Base-by-base conservation (phyloP, 2,113 vertebrate genomes). In the Taurulus bubalis region DNA sequence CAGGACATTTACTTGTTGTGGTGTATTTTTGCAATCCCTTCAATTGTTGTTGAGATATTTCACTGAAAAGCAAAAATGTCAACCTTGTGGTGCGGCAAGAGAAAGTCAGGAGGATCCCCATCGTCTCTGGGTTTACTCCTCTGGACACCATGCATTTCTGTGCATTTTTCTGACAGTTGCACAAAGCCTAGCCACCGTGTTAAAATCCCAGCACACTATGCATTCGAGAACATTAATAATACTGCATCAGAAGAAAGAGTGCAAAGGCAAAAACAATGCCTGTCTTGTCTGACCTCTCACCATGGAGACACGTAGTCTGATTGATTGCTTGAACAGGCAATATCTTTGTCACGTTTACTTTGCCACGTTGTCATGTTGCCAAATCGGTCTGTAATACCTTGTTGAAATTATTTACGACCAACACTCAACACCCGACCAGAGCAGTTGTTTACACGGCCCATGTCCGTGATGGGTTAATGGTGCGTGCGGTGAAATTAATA, bases 401-500 rank as follows among this genome's bases (percentile, higher is more conserved):
- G 11, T 58, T 24, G 68, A 71, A 42, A 75, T 82, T 11, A 69
- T 53, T 26, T 70, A 28, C 64, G 63, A 15, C 26, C 32, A 3
- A 22, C 38, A 7, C 22, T 45, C 28, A 38, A 64, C 42, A 55
- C 66, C 36, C 22, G 16, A 36, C 2, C 22, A 56, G 11, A 77
- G 45, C 26, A 34, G 30, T 63, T 28, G 65, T 76, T 77, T 66
- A 67, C 26, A 40, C 30, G 34, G 22, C 14, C 59, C 20, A 65
- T 42, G 66, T 26, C 32, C 62, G 66, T 60, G 53, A 77, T 42
- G 68, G 24, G 53, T 6, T 60, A 72, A 71, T 77, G 30, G 15
- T 18, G 40, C 42, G 34, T 71, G 40, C n/a, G 30, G 15, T 3
- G 16, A 32, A 45, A 74, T 79, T 10, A 47, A 36, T 65, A 8